Evolutionary conservation across 2,797 vertebrate genomes (phyloP), one percentile per base, ranked within the genome.

Genomic region (Coracias cyanogaster): DNA sequence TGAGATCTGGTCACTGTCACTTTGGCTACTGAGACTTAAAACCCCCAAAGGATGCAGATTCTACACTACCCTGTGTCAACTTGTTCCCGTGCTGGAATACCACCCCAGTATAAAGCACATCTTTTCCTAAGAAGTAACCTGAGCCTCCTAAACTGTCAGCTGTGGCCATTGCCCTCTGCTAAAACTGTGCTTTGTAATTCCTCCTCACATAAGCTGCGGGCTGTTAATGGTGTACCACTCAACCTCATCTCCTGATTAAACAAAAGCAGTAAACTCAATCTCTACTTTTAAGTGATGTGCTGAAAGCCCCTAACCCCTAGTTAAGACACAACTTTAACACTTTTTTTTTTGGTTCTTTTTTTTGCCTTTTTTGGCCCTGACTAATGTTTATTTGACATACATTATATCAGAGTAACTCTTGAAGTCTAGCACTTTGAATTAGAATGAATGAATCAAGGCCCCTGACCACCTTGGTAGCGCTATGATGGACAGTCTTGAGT

Each of bases 71-170:
- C 41, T 43, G 41, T 29, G 16, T n/a, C 37, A 26, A 37, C 13
- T 8, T 0, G 0, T 52, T 58, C 26, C 16, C n/a, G 7, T 15
- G 17, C 14, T 33, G 1, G 18, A 35, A 5, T 55, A 28, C 4
- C 4, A 48, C 5, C 16, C 18, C 13, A 26, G 10, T 46, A 58
- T n/a, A 73, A 77, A 83, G 62, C 24, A 3, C 10, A 10, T 48
- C 12, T 79, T 43, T 43, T 43, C 25, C 19, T 57, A 57, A 1
- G 2, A 76, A 12, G 3, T 8, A 72, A 35, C 8, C 18, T 37
- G 5, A 73, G 18, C 28, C 6, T 85, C 33, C 37, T 41, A 37
- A 39, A 64, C 10, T 33, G 26, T 29, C 82, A 13, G 2, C 16
- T 33, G 45, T n/a, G 19, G 15, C 15, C 29, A 8, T 25, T 52